Evolutionary conservation across 2,113 vertebrate species (phyloP), one percentile per base, ranked within the genome.

Genomic region (Colius striatus): DNA sequence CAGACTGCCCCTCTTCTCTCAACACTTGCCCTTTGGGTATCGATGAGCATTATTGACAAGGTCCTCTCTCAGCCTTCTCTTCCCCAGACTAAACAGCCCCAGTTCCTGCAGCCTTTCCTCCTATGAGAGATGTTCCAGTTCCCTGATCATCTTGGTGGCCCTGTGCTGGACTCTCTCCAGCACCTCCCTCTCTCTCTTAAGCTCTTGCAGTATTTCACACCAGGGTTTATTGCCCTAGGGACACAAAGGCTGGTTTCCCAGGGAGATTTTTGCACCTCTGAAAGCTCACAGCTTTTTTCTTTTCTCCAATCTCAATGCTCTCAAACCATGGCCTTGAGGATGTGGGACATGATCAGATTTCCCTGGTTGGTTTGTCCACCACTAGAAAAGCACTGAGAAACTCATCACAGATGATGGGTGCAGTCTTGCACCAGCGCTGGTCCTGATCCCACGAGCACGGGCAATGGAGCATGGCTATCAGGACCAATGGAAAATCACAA

Each of bases 401-500:
- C 14, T 84, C 73, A 38, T 12, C 51, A 34, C 10, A 32, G 25
- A 30, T 36, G 26, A 65, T 13, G 21, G 6, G 2, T 51, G 9
- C 47, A 78, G n/a, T n/a, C 57, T 30, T 29, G 27, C 16, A 77
- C 3, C 43, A 74, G 48, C 41, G 45, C 10, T 17, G 8, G 18
- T 83, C 38, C 32, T 63, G 22, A 60, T 66, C 73, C 41, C 53
- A 55, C 18, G 26, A 61, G 26, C 16, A 82, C 0, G 0, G 21
- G 55, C 34, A 53, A 58, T 0, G 5, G 48, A 14, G 29, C 12
- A 38, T 0, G 1, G 19, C 20, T 34, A 29, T 10, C 12, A 18
- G 34, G 16, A 58, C 5, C 6, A 45, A 45, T 63, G 26, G 5
- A 32, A 72, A 82, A 91, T 7, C 16, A n/a, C 20, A 75, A 2